These are phyloP conservation scores for Tholera decimalis DNA, from an alignment of 2,888 invertebrate species.

Conservation along the genomic window DNA sequence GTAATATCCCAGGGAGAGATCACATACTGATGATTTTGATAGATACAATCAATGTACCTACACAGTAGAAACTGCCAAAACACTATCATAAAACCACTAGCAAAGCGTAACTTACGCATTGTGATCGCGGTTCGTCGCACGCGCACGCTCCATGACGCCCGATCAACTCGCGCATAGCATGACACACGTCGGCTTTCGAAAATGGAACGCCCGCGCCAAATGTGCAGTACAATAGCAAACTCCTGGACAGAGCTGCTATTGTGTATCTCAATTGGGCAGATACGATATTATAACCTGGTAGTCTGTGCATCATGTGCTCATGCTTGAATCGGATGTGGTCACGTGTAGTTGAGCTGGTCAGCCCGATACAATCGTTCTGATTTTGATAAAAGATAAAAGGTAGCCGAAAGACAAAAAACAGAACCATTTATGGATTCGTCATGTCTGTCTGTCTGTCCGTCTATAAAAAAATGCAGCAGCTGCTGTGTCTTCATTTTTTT, in stretches of 20 bases:
- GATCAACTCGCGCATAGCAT: slow-evolving; percentile 75
- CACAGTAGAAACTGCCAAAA: slow-evolving; percentile 72
- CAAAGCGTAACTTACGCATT: slow-evolving; percentile 76
- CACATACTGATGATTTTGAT: slow-evolving; percentile 8
- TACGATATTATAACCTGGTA: slow-evolving; percentile 54
- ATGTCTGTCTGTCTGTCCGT: too few species aligned
- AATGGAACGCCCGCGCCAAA: slow-evolving; percentile 74
- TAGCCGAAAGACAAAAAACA: too few species aligned
- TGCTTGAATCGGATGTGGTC: not conserved
- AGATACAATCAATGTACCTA: slow-evolving; percentile 62
- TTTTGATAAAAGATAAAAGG: too few species aligned
- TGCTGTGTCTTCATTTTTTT: too few species aligned
- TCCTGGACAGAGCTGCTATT: slow-evolving; percentile 63
- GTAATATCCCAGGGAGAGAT: slow-evolving; percentile 6
- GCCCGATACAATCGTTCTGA: slow-evolving; percentile 28
- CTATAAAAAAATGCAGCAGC: too few species aligned
- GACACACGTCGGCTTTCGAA: slow-evolving; percentile 77
- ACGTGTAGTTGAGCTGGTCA: not conserved
- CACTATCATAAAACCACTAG: slow-evolving; percentile 73
- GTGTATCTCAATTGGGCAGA: slow-evolving; percentile 67
- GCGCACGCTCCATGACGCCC: slow-evolving; percentile 79
- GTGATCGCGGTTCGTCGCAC: slow-evolving; percentile 79
- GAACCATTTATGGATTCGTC: too few species aligned
- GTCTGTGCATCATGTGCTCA: slow-evolving; percentile 55
- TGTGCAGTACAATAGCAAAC: slow-evolving; percentile 69